Base-by-base conservation (phyloP, 2,113 vertebrate species). In the Dicrurus megarhynchus region DNA sequence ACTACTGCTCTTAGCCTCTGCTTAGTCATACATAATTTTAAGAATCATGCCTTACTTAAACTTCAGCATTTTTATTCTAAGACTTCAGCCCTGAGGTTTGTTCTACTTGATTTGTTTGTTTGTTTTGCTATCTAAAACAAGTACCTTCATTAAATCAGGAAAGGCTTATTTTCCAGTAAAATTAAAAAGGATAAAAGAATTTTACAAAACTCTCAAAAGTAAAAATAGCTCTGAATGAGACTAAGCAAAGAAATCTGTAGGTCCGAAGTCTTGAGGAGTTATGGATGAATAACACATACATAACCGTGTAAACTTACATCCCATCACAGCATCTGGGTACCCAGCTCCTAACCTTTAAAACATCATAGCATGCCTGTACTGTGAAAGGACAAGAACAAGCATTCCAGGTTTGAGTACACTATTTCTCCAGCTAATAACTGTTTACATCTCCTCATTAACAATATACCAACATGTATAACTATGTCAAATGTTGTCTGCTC, bases 401-500 rank as follows among this genome's bases (percentile, higher is more conserved):
- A 79, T 71, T 71, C 33, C 63, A 39, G 11, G 22, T 28, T 18
- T 16, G 24, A 74, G 21, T 8, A 39, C 16, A 75, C 10, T n/a
- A 30, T 63, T 67, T 77, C 20, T 81, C 27, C 44, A 85, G n/a
- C 13, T 68, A 79, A 11, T 12, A 71, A 47, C 4, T 47, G 42
- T 55, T 96, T 75, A 50, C 10, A 27, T 50, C 75, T 94, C 65
- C 80, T 90, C 57, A 71, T 79, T 74, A 81, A 33, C 55, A 57
- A 9, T 22, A 42, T 16, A 67, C n/a, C 33, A 50, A 39, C 12
- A 27, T 22, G 28, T 7, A 20, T 26, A 90, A 60, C 41, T 42
- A 32, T 35, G 13, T 13, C 64, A 67, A 55, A 63, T 47, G 12
- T 5, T 9, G 4, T 30, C 35, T 76, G 39, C 52, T 44, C 21